Evolutionary conservation across 2,113 vertebrate genomes (phyloP).

Genomic region (Tricholaema leucomelas): DNA sequence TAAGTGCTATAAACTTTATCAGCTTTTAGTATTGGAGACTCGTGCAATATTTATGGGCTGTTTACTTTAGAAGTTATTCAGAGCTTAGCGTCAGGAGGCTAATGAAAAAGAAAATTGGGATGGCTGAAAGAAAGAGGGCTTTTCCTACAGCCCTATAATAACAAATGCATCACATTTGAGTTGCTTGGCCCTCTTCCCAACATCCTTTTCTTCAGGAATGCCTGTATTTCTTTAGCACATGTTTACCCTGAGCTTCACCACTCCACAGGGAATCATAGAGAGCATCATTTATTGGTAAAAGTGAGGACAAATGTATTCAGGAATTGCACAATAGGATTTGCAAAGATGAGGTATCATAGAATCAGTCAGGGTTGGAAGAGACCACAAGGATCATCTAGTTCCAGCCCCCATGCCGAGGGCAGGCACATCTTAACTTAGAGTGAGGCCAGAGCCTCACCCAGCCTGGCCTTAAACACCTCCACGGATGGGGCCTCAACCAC

Average conservation of each 20-base stretch:
- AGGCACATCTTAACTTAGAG: too few relatives aligned
- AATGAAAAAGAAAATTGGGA: constrained; percentile 77
- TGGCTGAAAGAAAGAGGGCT: constrained; percentile 57
- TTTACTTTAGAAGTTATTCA: constrained; percentile 79
- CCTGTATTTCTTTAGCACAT: constrained; percentile 7
- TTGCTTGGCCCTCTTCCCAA: constrained; percentile 41
- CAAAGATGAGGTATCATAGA: background rate
- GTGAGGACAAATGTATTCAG: background rate
- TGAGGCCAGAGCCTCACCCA: too few relatives aligned
- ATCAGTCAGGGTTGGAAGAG: too few relatives aligned
- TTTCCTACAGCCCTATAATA: constrained; percentile 43
- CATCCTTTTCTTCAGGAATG: background rate
- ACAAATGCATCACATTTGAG: constrained; percentile 45
- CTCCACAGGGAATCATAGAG: constrained; percentile 20
- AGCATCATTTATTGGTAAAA: constrained; percentile 9
- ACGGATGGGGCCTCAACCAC: too few relatives aligned
- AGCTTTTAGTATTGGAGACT: constrained; percentile 80
- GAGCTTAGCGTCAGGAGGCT: constrained; percentile 70
- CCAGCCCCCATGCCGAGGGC: too few relatives aligned
- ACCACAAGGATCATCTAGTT: too few relatives aligned
- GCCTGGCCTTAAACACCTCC: too few relatives aligned
- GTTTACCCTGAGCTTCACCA: constrained; percentile 7
- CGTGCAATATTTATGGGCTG: constrained; percentile 79
- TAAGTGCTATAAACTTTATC: constrained; percentile 84
- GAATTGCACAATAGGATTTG: background rate